phyloP scores from a whole-genome alignment of 1,140 invertebrate species.

The Battus philenor region DNA sequence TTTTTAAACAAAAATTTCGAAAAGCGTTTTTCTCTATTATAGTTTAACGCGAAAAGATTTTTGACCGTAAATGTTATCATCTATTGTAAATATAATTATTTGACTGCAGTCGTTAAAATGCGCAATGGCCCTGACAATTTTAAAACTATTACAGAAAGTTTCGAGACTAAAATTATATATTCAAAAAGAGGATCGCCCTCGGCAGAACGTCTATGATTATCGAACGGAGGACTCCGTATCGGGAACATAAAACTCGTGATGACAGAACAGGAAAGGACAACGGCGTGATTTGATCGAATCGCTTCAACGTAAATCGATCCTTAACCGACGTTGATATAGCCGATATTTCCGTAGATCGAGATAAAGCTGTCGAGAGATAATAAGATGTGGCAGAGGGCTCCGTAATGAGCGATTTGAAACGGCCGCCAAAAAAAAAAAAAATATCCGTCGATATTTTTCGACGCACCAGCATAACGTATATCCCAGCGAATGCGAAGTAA shows the following conservation, averaged over 20 bases:
- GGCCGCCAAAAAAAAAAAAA: conserved; percentile 38
- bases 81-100: too few species aligned
- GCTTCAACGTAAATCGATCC: conserved; percentile 22
- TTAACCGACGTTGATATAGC: conserved; percentile 22
- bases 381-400: conserved; percentile 47
- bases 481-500: conserved; percentile 24
- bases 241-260: conserved; percentile 48
- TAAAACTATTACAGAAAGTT: conserved; percentile 33
- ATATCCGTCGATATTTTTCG: conserved; percentile 39
- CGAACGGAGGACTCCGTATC: conserved; percentile 40
- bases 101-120: too few species aligned
- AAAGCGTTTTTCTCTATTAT: too few species aligned
- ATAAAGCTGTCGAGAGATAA: conserved; percentile 34
- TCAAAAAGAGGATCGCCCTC: conserved; percentile 58
- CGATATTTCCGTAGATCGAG: conserved; percentile 14
- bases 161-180: conserved; percentile 52
- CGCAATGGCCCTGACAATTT: too few species aligned
- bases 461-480: conserved; percentile 26
- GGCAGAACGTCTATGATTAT: conserved; percentile 63
- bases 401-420: conserved; percentile 55
- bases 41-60: too few species aligned
- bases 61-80: too few species aligned
- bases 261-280: conserved; percentile 40
- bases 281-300: conserved; percentile 32
- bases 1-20: too few species aligned